Evolutionary conservation across 2,888 invertebrate genomes (phyloP), one percentile per base, ranked within the genome.

Genomic region (Dicyrtomina minuta): DNA sequence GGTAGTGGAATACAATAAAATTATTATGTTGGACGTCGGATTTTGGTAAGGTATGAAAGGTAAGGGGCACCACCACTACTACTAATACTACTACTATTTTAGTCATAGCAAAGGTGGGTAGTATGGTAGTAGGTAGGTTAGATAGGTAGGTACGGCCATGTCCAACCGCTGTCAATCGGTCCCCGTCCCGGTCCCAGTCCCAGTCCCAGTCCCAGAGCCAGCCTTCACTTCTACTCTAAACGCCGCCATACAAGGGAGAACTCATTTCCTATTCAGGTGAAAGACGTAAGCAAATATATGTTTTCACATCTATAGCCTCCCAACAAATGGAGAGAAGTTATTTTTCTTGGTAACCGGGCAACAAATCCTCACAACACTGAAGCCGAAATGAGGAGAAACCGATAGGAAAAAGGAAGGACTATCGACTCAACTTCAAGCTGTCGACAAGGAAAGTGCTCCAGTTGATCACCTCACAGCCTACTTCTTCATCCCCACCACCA

Each of bases 341-440:
- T 17, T 8, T 53, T 53, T 53, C 24, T 33, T n/a, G 24, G 62
- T 62, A 27, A 27, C 62, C 27, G 24, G 49, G 62, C 62, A 62
- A 62, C 62, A 8, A 12, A n/a, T n/a, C 2, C 15, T 49, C 62
- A 62, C 26, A 62, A 62, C 62, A 62, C 20, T 27, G 27, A 26
- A 5, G 33, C n/a, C 20, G 15, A 49, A 62, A 46, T 62, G 49
- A 46, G 51, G 64, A 55, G 51, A 51, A 51, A 51, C 17, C 64
- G 55, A 65, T 65, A 65, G 64, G 64, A 65, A 65, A 62, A 65
- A 65, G 64, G 64, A 65, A 65, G 53, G 53, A 65, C 64, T 53
- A 65, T 65, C 64, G 64, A 65, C 64, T 65, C 33, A 33, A 53
- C 49, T 55, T 53, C n/a, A 62, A 55, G 24, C 22, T 53, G 64